These are phyloP conservation scores for Vulpes ferrilata DNA, from an alignment of 2,113 vertebrate species.

Conservation along the genomic window DNA sequence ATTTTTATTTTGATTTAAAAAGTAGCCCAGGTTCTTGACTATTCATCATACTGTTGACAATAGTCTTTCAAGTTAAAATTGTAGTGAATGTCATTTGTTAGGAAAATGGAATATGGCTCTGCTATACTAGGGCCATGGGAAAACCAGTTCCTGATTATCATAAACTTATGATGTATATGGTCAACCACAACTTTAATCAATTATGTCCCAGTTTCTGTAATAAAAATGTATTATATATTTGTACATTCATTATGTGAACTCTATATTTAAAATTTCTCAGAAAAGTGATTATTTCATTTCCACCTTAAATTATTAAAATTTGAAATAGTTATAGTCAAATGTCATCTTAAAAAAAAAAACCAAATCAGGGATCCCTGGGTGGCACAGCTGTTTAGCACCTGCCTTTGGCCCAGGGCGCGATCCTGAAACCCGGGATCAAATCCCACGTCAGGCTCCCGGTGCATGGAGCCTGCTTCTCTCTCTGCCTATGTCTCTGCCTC, in stretches of 20 bases:
- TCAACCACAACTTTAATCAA: background rate
- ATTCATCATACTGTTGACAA: background rate
- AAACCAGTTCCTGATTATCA: background rate
- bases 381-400: too few species aligned
- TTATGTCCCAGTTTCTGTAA: background rate
- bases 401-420: too few species aligned
- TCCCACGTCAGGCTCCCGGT: too few species aligned
- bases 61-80: background rate
- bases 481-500: too few species aligned
- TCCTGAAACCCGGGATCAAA: too few species aligned
- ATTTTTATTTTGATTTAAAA: background rate
- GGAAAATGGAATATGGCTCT: background rate
- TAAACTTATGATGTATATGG: background rate
- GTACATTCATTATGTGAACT: background rate
- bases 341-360: background rate
- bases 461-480: too few species aligned
- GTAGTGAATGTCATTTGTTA: background rate
- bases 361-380: too few species aligned
- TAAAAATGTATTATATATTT: background rate
- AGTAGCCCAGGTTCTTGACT: background rate
- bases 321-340: background rate
- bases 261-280: background rate
- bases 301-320: background rate
- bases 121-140: background rate
- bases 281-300: background rate